These are phyloP conservation scores for Dynastes hyllus DNA, from an alignment of 2,888 invertebrate species.

Conservation along the genomic window DNA sequence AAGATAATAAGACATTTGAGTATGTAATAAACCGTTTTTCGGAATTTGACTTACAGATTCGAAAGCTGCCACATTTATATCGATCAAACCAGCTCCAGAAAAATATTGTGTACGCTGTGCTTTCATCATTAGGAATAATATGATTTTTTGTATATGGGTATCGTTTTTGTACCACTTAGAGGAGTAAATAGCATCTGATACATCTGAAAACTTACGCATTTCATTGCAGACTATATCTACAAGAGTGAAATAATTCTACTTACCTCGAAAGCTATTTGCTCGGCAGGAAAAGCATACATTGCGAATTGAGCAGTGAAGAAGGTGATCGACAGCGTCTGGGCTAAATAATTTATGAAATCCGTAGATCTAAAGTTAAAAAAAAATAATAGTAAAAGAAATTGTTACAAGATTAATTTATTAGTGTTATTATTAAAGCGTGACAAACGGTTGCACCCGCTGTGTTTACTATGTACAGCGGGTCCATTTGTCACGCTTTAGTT, in stretches of 20 bases:
- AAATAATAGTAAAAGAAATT: no score
- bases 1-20: neutral
- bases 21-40: no score
- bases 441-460: no score
- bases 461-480: no score
- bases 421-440: no score
- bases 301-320: constrained; percentile 36
- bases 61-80: constrained; percentile 45
- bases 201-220: neutral
- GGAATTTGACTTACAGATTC: constrained; percentile 30
- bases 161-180: constrained; percentile 43
- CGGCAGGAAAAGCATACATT: constrained; percentile 41
- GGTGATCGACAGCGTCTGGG: neutral
- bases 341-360: neutral
- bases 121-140: constrained; percentile 46
- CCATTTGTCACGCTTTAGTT: no score
- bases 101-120: constrained; percentile 39
- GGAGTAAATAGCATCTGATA: constrained; percentile 23
- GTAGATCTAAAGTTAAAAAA: neutral
- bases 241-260: neutral
- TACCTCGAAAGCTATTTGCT: constrained; percentile 37
- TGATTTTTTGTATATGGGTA: constrained; percentile 7
- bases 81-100: constrained; percentile 38
- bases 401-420: no score
- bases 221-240: no score